Conservation (phyloP, 2,888 invertebrate genomes). For the Panopea generosa region DNA sequence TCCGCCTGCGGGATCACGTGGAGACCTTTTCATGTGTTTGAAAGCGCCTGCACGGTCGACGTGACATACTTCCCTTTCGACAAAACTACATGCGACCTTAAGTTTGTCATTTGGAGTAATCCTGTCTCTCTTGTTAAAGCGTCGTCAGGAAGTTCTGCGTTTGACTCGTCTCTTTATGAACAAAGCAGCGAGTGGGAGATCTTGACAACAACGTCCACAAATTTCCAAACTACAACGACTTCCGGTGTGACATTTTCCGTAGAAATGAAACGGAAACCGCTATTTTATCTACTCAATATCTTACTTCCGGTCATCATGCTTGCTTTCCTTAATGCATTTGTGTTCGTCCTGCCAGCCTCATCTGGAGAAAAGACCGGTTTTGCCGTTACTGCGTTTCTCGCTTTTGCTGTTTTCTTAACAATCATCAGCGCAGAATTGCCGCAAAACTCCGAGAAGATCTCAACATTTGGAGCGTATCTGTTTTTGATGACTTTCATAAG, state of each 20-base stretch:
- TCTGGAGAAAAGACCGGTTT: constrained; percentile 66
- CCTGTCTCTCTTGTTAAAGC: constrained; percentile 33
- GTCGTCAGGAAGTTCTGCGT: constrained; percentile 32
- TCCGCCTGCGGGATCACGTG: constrained; percentile 44
- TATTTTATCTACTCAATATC: constrained; percentile 63
- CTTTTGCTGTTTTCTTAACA: constrained; percentile 68
- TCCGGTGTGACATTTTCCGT: constrained; percentile 57
- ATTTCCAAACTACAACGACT: constrained; percentile 30
- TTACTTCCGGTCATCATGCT: constrained; percentile 61
- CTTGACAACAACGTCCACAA: constrained; percentile 16
- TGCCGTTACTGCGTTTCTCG: constrained; percentile 62
- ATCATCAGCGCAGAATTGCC: constrained; percentile 64
- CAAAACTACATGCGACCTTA: constrained; percentile 55
- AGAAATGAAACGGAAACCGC: constrained; percentile 59
- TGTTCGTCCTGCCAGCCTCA: constrained; percentile 61
- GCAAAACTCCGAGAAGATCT: constrained; percentile 53
- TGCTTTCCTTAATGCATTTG: constrained; percentile 55
- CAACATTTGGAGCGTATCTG: constrained; percentile 57
- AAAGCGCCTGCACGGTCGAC: constrained; percentile 59
- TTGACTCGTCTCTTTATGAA: constrained; percentile 49
- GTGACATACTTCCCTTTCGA: constrained; percentile 64
- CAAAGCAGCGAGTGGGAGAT: constrained; percentile 63
- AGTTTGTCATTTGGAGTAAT: constrained; percentile 62
- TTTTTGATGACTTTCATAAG: constrained; percentile 56
- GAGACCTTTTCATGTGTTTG: constrained; percentile 63